Base-by-base conservation (phyloP, 1,140 invertebrate species). In the Polypedilum pembai region DNA sequence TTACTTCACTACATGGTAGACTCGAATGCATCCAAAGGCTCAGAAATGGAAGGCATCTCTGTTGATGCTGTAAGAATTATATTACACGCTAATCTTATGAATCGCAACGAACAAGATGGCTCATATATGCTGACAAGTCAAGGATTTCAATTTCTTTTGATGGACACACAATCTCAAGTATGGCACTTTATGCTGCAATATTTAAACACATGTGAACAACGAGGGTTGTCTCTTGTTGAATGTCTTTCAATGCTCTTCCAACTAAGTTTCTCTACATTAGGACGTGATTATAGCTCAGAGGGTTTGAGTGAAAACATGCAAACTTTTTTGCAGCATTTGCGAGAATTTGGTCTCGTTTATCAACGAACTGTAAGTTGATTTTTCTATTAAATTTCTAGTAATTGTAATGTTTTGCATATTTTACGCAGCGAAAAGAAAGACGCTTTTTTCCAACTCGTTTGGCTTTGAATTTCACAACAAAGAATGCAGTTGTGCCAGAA, bases 131-230 rank as follows among this genome's bases (percentile, higher is more conserved):
- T 98, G 76, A 98, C 95, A 0, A 88, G 92, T 76, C 91, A 94
- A 77, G 95, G 95, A 3, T 98, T 98, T 84, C 96, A 99, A 83
- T 99, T 99, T 84, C 85, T 99, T 18, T 83, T 99, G 15, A 85
- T 98, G 77, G 95, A 97, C 80, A 95, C 93, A 8, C 90, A 85
- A 74, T 76, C 81, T 66, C 77, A 78, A 83, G 83, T 99, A 80
- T 99, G 96, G 97, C 93, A 95, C 81, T 98, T 98, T 83, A 91
- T 98, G 79, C 86, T 98, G 2, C 94, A 98, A 80, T 98, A 98
- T 83, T 84, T 99, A 75, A 94, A 97, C 78, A 96, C 94, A 10
- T 91, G 95, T 12, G 91, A 95, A 83, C 87, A 89, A 77, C 85
- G 93, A 77, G 93, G 91, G 12, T 85, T 96, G 73, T 90, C 93